Base-by-base conservation (phyloP, 1,140 invertebrate species). In the Drosophila tani region DNA sequence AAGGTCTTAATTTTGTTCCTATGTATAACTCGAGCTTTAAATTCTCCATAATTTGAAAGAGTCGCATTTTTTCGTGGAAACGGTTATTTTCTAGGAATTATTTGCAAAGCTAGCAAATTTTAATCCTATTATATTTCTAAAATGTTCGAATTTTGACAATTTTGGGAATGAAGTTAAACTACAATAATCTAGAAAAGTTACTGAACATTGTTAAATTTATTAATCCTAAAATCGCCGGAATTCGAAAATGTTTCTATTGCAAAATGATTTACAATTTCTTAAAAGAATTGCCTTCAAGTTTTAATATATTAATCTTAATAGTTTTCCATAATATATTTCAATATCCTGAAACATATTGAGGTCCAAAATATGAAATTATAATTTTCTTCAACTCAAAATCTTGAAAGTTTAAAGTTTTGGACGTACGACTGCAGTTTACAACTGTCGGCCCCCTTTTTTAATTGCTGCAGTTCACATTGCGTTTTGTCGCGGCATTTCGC, bases 401-500 rank as follows among this genome's bases (percentile, higher is more conserved):
- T 12, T 19, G 17, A 32, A 19, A 32, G n/a, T 35, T 24, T 8
- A 21, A n/a, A 27, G 21, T 41, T 27, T n/a, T 21, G 9, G 35
- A 24, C 5, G 12, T 38, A 51, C 19, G 14, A 46, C 62, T 81
- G 66, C 35, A 46, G 67, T 56, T 64, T 38, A 55, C 58, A 21
- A 35, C 32, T 11, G 32, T 38, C 41, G 55, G 50, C 70, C 62
- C 70, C 62, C 40, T 35, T 58, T 70, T 91, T 81, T 80, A 82
- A 85, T 90, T 91, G 79, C 75, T 82, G 81, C 69, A 75, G 62
- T 74, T 76, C 69, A 55, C 60, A 79, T 83, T 81, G 68, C 64
- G 59, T 82, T 53, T 85, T 78, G 81, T 78, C 66, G 74, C 78
- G 78, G 77, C 82, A 79, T 91, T 92, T 91, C 81, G 71, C 86